Percentiles rank a stretch among this genome's conserved stretches.
phyloP scores from a whole-genome alignment of 2,113 vertebrate genomes.

The Steatornis caripensis region DNA sequence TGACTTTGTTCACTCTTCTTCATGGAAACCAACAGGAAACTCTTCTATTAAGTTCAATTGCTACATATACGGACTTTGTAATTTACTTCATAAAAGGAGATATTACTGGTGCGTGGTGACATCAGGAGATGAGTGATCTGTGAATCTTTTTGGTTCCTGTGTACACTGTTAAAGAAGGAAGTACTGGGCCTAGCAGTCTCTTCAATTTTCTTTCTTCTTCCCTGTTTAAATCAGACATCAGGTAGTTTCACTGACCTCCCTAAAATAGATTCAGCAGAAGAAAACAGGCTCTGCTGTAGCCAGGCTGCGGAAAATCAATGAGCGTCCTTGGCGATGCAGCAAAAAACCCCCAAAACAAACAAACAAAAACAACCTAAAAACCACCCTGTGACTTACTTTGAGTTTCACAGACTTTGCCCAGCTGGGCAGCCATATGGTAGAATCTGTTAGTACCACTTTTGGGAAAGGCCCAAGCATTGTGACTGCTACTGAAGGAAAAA shows the following conservation, averaged over 20 bases:
- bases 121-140: not conserved
- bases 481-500: not conserved
- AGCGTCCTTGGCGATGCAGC: not conserved
- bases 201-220: not conserved
- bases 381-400: not conserved
- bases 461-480: not conserved
- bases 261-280: not conserved
- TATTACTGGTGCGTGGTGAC: not conserved
- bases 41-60: not conserved
- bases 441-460: not conserved
- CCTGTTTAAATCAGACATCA: not conserved
- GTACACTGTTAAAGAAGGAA: not conserved
- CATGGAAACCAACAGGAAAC: not conserved
- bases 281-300: not conserved
- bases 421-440: not conserved
- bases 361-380: not conserved
- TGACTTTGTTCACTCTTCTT: not conserved
- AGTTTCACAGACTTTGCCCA: not conserved
- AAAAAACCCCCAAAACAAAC: not conserved
- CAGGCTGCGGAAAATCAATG: not conserved
- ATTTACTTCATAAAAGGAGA: not conserved
- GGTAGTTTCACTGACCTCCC: not conserved
- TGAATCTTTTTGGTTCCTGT: not conserved
- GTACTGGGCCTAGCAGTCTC: not conserved
- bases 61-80: not conserved